Evolutionary conservation across 2,113 vertebrate genomes (phyloP).

Genomic region (Damaliscus lunatus): DNA sequence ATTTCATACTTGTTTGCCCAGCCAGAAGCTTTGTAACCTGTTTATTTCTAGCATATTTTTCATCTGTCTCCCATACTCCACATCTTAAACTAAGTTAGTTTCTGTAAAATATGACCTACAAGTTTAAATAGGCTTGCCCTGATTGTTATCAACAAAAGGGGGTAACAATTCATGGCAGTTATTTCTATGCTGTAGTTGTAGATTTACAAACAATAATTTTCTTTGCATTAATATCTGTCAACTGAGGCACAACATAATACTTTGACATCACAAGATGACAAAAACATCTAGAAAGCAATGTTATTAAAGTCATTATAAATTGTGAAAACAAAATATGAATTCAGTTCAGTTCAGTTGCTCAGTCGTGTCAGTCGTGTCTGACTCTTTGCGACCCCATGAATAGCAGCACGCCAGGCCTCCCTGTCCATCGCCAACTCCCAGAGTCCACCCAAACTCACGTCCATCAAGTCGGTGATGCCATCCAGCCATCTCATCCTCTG

Average conservation of each 20-base stretch:
- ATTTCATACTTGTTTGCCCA: conserved; percentile 16
- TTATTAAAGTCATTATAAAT: neutral
- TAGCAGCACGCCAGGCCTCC: too few species aligned
- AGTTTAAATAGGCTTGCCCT: neutral
- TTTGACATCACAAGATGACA: neutral
- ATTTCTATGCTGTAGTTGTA: neutral
- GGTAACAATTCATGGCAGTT: neutral
- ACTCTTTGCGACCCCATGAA: too few species aligned
- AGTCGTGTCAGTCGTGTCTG: too few species aligned
- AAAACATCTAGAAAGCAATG: neutral
- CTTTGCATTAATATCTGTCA: conserved; percentile 4
- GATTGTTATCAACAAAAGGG: neutral
- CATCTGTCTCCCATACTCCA: neutral
- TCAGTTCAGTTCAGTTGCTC: too few species aligned
- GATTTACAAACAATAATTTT: neutral
- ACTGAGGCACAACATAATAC: neutral
- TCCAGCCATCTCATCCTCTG: too few species aligned
- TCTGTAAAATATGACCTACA: conserved; percentile 18
- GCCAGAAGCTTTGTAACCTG: conserved; percentile 18
- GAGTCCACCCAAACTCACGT: too few species aligned
- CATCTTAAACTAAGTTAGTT: neutral
- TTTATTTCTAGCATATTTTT: conserved; percentile 56
- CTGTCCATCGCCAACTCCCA: too few species aligned
- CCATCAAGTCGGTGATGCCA: too few species aligned
- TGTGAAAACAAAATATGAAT: neutral